Evolutionary conservation across 2,797 vertebrate genomes (phyloP), one percentile per base, ranked within the genome.

Genomic region (Manis pentadactyla): DNA sequence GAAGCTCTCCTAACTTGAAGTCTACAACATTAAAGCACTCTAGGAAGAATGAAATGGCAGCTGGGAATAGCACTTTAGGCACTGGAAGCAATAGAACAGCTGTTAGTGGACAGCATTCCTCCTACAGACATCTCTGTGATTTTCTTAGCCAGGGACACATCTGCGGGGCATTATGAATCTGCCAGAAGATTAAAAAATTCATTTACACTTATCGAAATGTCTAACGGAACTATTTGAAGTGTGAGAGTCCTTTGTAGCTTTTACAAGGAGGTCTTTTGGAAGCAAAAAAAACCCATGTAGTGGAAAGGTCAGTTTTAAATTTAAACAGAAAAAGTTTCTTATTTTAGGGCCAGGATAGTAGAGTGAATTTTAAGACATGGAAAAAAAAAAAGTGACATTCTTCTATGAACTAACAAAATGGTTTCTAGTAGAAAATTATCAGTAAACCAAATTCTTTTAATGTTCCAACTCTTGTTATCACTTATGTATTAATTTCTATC

Each of bases 161-260:
- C 96, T 97, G 90, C 0, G 2, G 73, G 92, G 68, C 89, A 93
- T 96, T 93, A 68, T 64, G 89, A 94, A 89, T 96, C 91, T 94
- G 79, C 82, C 75, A 86, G 96, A 95, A 97, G 93, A 96, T 95
- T 97, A 95, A 96, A 96, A 95, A 96, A 81, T 82, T 97, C 94
- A 96, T 97, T 97, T 96, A 93, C 84, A 83, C 71, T 93, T 93
- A 90, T 64, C 10, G 0, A 95, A 97, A 96, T 97, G 87, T 97
- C 92, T 87, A 83, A 96, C 34, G 75, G 49, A 93, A 89, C 91
- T 93, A 82, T 95, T 73, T 97, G 95, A 95, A 96, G 93, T 85
- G 61, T 96, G 61, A 85, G 77, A 95, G 57, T 90, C 51, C 81
- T 97, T 93, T 93, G 78, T 78, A 93, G 93, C 81, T 94, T 96